Conservation (phyloP, 2,113 vertebrate genomes). For the Dipodomys merriami region DNA sequence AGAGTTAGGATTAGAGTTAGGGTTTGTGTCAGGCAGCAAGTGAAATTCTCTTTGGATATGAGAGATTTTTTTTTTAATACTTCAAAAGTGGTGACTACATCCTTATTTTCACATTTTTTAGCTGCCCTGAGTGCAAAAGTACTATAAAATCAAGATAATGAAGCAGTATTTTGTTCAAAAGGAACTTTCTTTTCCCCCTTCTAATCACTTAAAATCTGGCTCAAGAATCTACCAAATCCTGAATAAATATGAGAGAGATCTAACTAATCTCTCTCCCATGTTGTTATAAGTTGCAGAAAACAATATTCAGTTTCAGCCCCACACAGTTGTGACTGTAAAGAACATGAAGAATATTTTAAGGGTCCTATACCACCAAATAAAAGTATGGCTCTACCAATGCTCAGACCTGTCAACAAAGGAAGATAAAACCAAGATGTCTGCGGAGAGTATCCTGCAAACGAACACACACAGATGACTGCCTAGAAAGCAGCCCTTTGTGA, state of each 20-base stretch:
- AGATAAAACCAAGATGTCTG: background rate
- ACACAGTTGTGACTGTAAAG: constrained; percentile 26
- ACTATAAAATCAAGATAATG: background rate
- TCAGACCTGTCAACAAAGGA: constrained; percentile 25
- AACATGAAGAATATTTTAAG: constrained; percentile 15
- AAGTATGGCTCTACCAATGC: background rate
- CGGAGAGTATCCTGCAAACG: background rate
- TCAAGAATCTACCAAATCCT: constrained; percentile 59
- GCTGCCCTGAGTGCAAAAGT: background rate
- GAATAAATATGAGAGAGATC: constrained; percentile 56
- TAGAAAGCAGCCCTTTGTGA: background rate
- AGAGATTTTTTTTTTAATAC: background rate
- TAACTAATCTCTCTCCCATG: constrained; percentile 55
- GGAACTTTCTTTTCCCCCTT: constrained; percentile 4
- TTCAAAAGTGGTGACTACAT: background rate
- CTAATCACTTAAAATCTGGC: constrained; percentile 39
- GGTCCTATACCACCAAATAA: constrained; percentile 53
- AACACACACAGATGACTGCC: background rate
- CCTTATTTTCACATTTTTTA: background rate
- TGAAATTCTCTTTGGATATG: background rate
- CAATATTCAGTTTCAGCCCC: constrained; percentile 8
- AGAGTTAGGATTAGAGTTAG: background rate
- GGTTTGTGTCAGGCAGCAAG: background rate
- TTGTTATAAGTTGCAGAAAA: constrained; percentile 68
- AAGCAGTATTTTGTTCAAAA: constrained; percentile 33